Evolutionary conservation across 23 tunicate genomes (phyloP), one percentile per base, ranked within the genome.

Genomic region (Phallusia fumigata): DNA sequence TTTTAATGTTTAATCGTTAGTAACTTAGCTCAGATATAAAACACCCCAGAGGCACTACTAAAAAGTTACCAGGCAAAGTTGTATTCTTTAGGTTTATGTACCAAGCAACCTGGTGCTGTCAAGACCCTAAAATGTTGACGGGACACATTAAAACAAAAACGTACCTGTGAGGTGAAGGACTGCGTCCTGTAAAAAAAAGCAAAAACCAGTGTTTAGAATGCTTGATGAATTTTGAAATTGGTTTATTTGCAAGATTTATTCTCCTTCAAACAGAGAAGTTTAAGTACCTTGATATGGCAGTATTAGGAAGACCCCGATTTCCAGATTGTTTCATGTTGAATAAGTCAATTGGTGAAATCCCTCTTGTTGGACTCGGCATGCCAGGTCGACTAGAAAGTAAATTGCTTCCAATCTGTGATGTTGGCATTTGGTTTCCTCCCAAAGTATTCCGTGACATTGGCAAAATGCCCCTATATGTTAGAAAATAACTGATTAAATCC

Each of bases 351-450:
- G 90, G 90, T 32, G 96, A 91, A 40, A 86, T 82, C 19, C 88
- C 94, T 64, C 87, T 33, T 11, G 96, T 91, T 65, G 96, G 96
- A 78, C 96, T 91, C 10, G 90, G 90, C 88, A 86, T 77, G 31
- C 86, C 88, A 26, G 86, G 89, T 32, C 96, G 80, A 24, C 33
- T 32, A 19, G 90, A 79, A 36, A 91, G 47, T 44, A 86, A 30
- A 64, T 79, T 83, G 49, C 50, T 79, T 0, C 87, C 78, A 31
- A 91, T 82, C 73, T 86, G 90, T 21, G 75, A 75, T 22, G 95
- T 35, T 78, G 87, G 51, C 52, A 81, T 65, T 0, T 77, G 83
- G 1, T 65, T 83, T 45, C 47, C 80, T 2, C 89, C 86, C 58
- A 90, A n/a, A 35, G 79, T 74, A 49, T 78, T 86, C 32, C 96